Evolutionary conservation across 1,140 invertebrate genomes (phyloP), one percentile per base, ranked within the genome.

Genomic region (Drosophila biarmipes): DNA sequence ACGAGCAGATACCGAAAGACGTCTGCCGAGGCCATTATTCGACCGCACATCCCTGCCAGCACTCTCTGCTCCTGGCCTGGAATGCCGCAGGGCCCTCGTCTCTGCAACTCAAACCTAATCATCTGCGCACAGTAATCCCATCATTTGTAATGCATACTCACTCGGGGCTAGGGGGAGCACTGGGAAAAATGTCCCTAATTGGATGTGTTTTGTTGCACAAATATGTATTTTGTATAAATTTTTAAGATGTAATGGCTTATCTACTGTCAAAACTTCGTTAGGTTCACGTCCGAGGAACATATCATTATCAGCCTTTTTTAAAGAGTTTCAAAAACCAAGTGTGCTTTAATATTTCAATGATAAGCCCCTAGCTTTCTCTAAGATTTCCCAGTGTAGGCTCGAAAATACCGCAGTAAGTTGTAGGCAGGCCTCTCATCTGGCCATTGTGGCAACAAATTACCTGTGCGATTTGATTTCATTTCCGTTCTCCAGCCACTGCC

Each of bases 381-480:
- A 5, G 19, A 11, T 64, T 51, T 67, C 5, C 10, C 37, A 6
- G 61, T 67, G 48, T 37, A 38, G 21, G 14, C 48, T 45, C 46
- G 61, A 19, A 54, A 24, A 67, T 31, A 51, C 56, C 78, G 27
- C 34, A n/a, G 52, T n/a, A 55, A 61, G 56, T 54, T 24, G 27
- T 27, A 42, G 21, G 53, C 21, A 56, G 40, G 72, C 73, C 71
- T 75, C 61, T 75, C 71, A 53, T 52, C 73, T 75, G 53, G 46
- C 48, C 73, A 80, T 73, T 75, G 74, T 75, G 78, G 59, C 74
- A 76, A 89, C 74, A 78, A 87, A 87, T 87, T 87, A 89, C 82
- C 82, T 89, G 71, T 82, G 75, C 71, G 66, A 87, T 87, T 87
- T 87, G 74, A 87, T 82, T 89, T 89, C 71, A 89, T 79, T 87